Base-by-base conservation (phyloP, 2,797 vertebrate genomes). In the Hydrolagus colliei region DNA sequence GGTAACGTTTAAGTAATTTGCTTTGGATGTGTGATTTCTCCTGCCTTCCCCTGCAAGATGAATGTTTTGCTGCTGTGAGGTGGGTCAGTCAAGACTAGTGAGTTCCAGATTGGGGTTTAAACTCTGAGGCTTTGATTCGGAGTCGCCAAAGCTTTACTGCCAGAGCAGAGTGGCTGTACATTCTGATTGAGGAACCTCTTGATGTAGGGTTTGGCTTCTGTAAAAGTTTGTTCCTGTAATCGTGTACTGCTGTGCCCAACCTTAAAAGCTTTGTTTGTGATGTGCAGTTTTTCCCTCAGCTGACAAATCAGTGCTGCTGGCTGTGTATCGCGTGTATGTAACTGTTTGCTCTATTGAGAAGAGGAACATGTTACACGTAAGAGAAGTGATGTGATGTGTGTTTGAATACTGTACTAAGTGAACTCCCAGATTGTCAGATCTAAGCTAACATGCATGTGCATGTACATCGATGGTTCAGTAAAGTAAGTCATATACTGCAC, bases 241-340 rank as follows among this genome's bases (percentile, higher is more conserved):
- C 9, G 22, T 79, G 62, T 67, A 1, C 41, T 41, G 32, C 35
- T 41, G 63, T 52, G 18, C 32, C 65, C 20, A 9, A 18, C 68
- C 22, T 67, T 4, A 41, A 82, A 82, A 41, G 63, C 16, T 84
- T 84, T 84, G 79, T 18, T 14, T 71, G n/a, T n/a, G 16, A 79
- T 63, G 22, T 1, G 18, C 1, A 41, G 18, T 84, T 82, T 22
- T 82, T 2, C 4, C 9, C 63, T 12, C 68, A 10, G 27, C 27
- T 52, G 22, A 6, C 20, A 16, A 3, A 35, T 41, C 35, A 35
- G 27, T 68, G 65, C 65, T 35, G 79, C 9, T 68, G n/a, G 79
- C 79, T 71, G 79, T 18, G 16, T 16, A 11, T 27, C 7, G 62
- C 27, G 62, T 80, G 77, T 63, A 27, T 27, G 9, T 20, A 59